A percentile compares a stretch with the other conserved stretches of the same genome.
These are phyloP conservation scores for Bucorvus abyssinicus DNA, from an alignment of 2,797 vertebrate species.

Conservation along the genomic window DNA sequence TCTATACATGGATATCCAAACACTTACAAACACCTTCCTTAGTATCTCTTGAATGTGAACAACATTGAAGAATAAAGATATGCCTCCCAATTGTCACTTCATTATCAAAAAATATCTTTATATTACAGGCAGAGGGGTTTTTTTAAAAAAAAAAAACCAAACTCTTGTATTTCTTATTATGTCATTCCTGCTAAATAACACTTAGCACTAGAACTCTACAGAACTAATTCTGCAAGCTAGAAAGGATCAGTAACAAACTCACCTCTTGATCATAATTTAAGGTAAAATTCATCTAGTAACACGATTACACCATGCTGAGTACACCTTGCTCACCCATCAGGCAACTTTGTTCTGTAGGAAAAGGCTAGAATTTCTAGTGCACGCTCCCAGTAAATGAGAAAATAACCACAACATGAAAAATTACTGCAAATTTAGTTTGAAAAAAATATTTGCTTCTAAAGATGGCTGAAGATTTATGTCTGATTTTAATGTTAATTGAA, in stretches of 20 bases:
- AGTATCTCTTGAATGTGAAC: neutral
- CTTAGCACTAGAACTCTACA: neutral
- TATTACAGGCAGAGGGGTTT: neutral
- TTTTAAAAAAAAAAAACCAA: neutral
- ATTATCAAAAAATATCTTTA: neutral
- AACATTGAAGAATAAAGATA: neutral
- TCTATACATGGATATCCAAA: neutral
- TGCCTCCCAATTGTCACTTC: neutral
- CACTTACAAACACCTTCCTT: neutral
- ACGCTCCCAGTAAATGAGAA: neutral
- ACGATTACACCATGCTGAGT: neutral
- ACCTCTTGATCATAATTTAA: neutral
- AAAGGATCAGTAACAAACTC: neutral
- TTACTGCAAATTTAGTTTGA: neutral
- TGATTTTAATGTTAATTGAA: neutral
- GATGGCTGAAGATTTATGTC: neutral
- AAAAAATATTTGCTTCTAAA: neutral
- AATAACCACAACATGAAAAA: neutral
- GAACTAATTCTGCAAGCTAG: neutral
- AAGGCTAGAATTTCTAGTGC: neutral
- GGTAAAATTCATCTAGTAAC: neutral
- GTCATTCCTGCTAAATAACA: neutral
- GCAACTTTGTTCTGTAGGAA: neutral
- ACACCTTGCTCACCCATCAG: neutral
- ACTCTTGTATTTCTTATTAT: neutral